Evolutionary conservation across 2,888 invertebrate species (phyloP), one percentile per base, ranked within the genome.

Genomic region (Apotomis turbidana): DNA sequence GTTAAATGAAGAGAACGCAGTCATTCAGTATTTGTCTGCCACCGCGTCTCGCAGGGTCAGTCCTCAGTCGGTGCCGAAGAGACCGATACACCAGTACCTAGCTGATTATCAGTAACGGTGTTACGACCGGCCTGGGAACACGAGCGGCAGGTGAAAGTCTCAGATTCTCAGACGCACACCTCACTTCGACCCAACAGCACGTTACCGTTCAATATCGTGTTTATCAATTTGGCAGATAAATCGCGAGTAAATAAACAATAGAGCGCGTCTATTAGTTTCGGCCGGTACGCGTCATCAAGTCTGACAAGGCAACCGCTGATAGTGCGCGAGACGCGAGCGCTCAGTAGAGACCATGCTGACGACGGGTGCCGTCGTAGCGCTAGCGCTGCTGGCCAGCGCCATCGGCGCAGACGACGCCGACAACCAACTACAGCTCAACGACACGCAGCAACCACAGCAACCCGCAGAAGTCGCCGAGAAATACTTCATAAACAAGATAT

Each of bases 401-500:
- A 67, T 66, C 73, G 68, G 62, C 64, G 71, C 75, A 70, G 68
- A 73, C 67, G 75, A 77, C 60, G 75, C 73, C 68, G 54, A 70
- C 51, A 12, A 68, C 52, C 71, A 61, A 27, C 58, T 75, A 12
- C 68, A 75, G 59, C 67, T 78, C 73, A 88, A 89, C 82, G 87
- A 84, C 78, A 87, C 89, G 10, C 60, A 12, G 60, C 64, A 27
- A 73, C 60, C 63, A 77, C 73, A 87, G 87, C 82, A 87, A 84
- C 79, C 87, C 87, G 72, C 72, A 5, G 62, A 68, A 38, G 62
- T 52, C 44, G 91, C 93, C 0, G 91, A 94, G 80, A 86, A 87
- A 76, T 94, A 91, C 81, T 94, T 94, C 83, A 91, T 94, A 75
- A 86, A 90, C 77, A 90, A 93, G 81, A 94, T 94, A 79, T 95